Evolutionary conservation across 2,113 vertebrate genomes (phyloP).

Genomic region (Oxyruncus cristatus): DNA sequence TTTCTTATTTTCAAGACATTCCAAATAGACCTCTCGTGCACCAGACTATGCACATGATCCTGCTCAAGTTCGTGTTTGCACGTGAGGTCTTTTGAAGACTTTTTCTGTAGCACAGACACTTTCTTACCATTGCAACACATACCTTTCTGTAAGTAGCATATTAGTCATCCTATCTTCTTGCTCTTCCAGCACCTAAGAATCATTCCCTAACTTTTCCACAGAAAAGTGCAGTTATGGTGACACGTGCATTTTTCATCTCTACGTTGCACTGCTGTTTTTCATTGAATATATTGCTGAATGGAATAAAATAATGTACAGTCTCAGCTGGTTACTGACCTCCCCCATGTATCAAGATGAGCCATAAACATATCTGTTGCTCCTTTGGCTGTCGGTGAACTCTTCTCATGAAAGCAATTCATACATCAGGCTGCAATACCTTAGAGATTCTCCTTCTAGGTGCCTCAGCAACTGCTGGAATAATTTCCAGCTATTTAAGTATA

Average conservation of each 20-base stretch:
- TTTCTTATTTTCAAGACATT: not conserved
- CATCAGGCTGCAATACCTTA: not conserved
- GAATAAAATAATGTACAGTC: constrained; percentile 30
- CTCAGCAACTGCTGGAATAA: not conserved
- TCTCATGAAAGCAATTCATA: constrained; percentile 10
- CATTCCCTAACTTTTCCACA: not conserved
- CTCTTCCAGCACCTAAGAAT: not conserved
- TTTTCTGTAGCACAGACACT: not conserved
- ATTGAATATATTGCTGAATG: constrained; percentile 32
- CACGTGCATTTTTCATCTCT: constrained; percentile 36
- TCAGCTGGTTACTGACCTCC: constrained; percentile 29
- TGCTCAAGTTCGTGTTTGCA: not conserved
- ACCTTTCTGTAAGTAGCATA: not conserved
- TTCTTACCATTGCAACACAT: not conserved
- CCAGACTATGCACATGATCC: not conserved
- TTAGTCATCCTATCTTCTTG: not conserved
- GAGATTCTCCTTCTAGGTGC: not conserved
- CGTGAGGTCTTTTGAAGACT: not conserved
- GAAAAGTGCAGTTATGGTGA: not conserved
- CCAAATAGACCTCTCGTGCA: not conserved
- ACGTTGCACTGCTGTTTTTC: not conserved
- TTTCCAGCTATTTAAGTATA: not conserved
- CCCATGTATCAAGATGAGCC: constrained; percentile 36
- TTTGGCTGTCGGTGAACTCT: not conserved
- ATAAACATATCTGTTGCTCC: constrained; percentile 25